Conservation (phyloP, 2,797 vertebrate genomes). For the Sardinella longiceps region DNA sequence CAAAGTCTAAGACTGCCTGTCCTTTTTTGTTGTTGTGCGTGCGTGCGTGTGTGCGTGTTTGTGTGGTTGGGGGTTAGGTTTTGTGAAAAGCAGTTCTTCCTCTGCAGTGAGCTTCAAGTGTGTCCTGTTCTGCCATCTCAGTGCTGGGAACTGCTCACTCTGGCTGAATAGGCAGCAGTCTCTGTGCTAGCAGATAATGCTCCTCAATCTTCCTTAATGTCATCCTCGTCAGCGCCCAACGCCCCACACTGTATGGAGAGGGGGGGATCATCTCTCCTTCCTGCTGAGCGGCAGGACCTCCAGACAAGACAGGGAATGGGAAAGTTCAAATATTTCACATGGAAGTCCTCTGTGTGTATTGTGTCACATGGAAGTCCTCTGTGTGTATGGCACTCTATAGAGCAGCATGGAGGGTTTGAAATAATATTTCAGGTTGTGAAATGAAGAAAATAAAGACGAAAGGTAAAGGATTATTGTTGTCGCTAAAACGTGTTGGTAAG, state of each 20-base stretch:
- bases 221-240: constrained; percentile 62
- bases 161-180: constrained; percentile 69
- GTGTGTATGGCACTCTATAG: not conserved
- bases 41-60: not conserved
- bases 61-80: constrained; percentile 52
- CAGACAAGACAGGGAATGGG: constrained; percentile 37
- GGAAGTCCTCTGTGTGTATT: constrained; percentile 14
- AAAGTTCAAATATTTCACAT: constrained; percentile 54
- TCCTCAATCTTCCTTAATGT: constrained; percentile 78
- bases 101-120: constrained; percentile 56
- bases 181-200: constrained; percentile 74
- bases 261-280: constrained; percentile 42
- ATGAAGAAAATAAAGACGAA: not conserved
- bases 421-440: not conserved
- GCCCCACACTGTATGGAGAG: constrained; percentile 48
- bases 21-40: not conserved
- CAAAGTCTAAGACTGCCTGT: too few relatives aligned
- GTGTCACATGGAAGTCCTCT: constrained; percentile 42
- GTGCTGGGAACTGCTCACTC: constrained; percentile 54
- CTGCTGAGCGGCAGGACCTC: constrained; percentile 14
- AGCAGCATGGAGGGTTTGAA: not conserved
- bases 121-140: constrained; percentile 56
- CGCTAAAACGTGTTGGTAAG: not conserved
- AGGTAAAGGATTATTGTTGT: not conserved
- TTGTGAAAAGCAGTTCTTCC: constrained; percentile 63